Evolutionary conservation across 2,797 vertebrate species (phyloP).

Genomic region (Peromyscus attwateri): DNA sequence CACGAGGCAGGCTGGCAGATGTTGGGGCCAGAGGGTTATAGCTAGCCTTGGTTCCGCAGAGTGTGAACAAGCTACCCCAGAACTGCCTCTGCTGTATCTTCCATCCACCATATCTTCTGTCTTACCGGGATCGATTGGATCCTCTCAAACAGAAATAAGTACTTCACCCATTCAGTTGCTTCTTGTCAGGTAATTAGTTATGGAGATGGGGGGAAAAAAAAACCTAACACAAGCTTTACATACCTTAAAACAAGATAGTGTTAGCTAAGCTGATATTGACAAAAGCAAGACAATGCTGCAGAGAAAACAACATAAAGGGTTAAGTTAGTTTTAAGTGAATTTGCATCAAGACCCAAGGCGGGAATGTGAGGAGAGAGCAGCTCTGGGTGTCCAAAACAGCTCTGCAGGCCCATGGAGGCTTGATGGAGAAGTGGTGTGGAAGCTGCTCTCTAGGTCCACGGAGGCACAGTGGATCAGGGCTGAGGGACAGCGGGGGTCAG

Average conservation of each 20-base stretch:
- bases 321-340: neutral
- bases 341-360: neutral
- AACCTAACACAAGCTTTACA: neutral
- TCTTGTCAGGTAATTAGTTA: too few species aligned
- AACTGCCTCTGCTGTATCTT: neutral
- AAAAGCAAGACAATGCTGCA: neutral
- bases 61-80: neutral
- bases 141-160: neutral
- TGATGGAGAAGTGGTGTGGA: neutral
- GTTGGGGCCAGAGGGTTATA: neutral
- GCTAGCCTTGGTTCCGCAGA: neutral
- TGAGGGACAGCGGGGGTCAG: neutral
- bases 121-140: too few species aligned
- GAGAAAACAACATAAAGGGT: constrained; percentile 23
- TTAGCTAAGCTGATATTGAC: neutral
- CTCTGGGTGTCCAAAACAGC: neutral
- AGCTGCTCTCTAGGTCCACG: neutral
- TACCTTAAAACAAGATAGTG: neutral
- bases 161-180: too few species aligned
- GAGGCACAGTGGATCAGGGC: neutral
- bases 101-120: too few species aligned
- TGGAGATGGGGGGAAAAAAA: neutral
- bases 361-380: neutral
- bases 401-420: neutral
- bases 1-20: neutral